Conservation (phyloP, 2,113 vertebrate genomes). For the Morphnarchus princeps region DNA sequence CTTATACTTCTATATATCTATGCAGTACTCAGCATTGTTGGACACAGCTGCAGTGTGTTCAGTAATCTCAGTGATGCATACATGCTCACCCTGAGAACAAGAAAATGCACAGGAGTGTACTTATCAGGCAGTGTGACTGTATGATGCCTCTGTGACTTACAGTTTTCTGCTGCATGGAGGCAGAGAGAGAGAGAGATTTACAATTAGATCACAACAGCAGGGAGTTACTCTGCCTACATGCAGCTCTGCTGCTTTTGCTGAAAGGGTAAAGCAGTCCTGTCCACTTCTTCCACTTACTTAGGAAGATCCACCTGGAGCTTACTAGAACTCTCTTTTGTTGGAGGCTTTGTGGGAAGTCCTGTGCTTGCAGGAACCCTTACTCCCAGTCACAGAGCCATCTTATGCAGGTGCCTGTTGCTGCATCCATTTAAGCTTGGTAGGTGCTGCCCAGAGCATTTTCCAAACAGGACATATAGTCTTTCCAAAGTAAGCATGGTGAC, state of each 20-base stretch:
- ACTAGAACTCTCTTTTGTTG: background rate
- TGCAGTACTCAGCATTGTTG: background rate
- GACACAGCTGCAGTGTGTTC: background rate
- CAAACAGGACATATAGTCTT: background rate
- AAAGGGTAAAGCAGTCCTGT: background rate
- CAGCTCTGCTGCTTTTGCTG: background rate
- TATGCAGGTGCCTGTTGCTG: background rate
- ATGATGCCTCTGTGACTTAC: background rate
- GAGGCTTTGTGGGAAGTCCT: background rate
- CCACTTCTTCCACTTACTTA: background rate
- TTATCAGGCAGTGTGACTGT: background rate
- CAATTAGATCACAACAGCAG: background rate
- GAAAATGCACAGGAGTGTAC: background rate
- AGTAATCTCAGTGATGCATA: background rate
- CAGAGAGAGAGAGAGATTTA: background rate
- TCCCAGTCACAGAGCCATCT: background rate
- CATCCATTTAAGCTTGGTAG: background rate
- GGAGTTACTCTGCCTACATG: no score
- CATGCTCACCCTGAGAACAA: background rate
- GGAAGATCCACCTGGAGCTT: background rate
- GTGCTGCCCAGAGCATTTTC: background rate
- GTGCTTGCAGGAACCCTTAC: background rate
- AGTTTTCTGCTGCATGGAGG: background rate
- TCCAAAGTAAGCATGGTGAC: background rate
- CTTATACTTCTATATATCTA: background rate